Evolutionary conservation across 1,140 invertebrate species (phyloP).

Genomic region (Drosophila bifasciata): DNA sequence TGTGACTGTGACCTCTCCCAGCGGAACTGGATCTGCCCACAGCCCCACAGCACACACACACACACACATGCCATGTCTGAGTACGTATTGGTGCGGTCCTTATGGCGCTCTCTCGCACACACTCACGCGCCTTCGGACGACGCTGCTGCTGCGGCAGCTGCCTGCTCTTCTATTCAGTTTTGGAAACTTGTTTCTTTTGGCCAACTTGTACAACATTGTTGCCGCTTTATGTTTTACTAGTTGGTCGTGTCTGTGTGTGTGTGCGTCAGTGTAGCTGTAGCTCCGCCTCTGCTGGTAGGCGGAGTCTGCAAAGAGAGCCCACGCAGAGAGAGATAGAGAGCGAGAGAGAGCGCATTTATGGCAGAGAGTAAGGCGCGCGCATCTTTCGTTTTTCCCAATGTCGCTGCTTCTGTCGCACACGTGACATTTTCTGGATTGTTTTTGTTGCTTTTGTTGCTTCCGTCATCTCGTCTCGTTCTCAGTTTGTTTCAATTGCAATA

Average conservation of each 20-base stretch:
- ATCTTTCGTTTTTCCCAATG: constrained; percentile 45
- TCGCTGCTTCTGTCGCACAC: constrained; percentile 61
- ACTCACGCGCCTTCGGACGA: background rate
- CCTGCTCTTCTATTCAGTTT: constrained; percentile 50
- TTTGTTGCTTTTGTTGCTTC: constrained; percentile 27
- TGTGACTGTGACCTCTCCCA: constrained; percentile 36
- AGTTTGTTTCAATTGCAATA: constrained; percentile 80
- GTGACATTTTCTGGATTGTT: constrained; percentile 27
- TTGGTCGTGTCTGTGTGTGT: background rate
- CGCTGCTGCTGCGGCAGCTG: constrained; percentile 7
- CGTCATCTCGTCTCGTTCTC: constrained; percentile 22
- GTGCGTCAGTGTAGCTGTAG: constrained; percentile 14
- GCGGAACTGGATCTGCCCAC: constrained; percentile 50
- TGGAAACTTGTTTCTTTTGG: constrained; percentile 80
- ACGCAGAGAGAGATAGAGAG: constrained; percentile 7
- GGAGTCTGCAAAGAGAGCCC: constrained; percentile 43
- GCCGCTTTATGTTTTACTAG: constrained; percentile 70
- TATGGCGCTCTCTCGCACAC: constrained; percentile 32
- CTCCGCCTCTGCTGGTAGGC: constrained; percentile 62
- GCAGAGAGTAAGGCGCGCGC: constrained; percentile 47
- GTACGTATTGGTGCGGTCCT: constrained; percentile 39
- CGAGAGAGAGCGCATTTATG: constrained; percentile 14
- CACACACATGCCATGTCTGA: background rate
- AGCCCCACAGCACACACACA: constrained; percentile 1
- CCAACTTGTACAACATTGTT: constrained; percentile 75